phyloP scores from a whole-genome alignment of 2,113 vertebrate genomes.

The cattle (Bos taurus) region DNA sequence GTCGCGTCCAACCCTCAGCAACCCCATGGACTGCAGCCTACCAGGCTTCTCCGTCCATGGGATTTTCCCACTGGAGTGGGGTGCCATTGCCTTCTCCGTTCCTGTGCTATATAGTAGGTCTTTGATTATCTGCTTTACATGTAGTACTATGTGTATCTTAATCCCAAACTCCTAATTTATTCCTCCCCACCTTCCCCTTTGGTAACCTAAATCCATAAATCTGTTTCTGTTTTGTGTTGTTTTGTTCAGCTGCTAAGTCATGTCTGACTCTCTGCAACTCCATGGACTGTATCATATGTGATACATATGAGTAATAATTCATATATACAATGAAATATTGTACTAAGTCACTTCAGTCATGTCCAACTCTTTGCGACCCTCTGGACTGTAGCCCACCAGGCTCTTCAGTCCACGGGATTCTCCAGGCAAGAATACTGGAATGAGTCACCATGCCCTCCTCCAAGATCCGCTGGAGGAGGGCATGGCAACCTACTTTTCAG shows the following conservation, averaged over 20 bases:
- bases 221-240: background rate
- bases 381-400: background rate
- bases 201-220: background rate
- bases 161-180: background rate
- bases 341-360: background rate
- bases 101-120: background rate
- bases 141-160: background rate
- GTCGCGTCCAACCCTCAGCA: no score
- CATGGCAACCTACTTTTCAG: background rate
- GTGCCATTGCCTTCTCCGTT: no score
- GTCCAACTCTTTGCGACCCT: rapidly evolving
- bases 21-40: no score
- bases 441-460: background rate
- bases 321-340: background rate
- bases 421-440: background rate
- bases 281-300: background rate
- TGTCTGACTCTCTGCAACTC: background rate
- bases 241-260: background rate
- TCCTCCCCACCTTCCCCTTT: background rate
- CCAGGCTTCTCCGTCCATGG: no score
- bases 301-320: background rate
- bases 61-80: no score
- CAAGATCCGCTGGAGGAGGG: background rate
- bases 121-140: background rate
- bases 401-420: background rate